A percentile compares a stretch with the other conserved stretches of the same genome.
Conservation (phyloP, 1,140 invertebrate genomes). For the Samia ricini region DNA sequence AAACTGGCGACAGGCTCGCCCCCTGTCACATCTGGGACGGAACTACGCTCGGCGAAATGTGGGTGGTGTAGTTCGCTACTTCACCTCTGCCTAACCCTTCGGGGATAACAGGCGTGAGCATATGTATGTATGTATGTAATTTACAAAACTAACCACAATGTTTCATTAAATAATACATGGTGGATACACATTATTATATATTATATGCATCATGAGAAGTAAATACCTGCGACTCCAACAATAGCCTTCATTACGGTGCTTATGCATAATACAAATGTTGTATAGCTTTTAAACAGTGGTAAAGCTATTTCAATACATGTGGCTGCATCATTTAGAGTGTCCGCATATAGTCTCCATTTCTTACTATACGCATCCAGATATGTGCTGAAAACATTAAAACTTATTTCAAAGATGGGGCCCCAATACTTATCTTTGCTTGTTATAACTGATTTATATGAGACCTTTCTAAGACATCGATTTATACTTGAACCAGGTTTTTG, state of each 20-base stretch:
- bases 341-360: constrained; percentile 96
- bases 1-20: too few relatives aligned
- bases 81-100: too few relatives aligned
- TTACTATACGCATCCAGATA: constrained; percentile 92
- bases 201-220: not conserved
- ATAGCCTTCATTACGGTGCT: constrained; percentile 85
- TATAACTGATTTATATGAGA: too few relatives aligned
- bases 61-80: too few relatives aligned
- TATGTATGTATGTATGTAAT: not conserved
- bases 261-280: constrained; percentile 82
- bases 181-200: not conserved
- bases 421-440: too few relatives aligned
- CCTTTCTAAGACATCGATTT: too few relatives aligned
- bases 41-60: too few relatives aligned
- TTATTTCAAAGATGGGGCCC: not conserved
- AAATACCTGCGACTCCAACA: constrained; percentile 90
- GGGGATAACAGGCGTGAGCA: too few relatives aligned
- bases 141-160: not conserved
- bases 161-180: not conserved
- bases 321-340: constrained; percentile 94
- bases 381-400: constrained; percentile 75
- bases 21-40: too few relatives aligned
- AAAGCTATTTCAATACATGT: constrained; percentile 89
- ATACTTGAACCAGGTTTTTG: too few relatives aligned
- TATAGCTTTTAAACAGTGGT: constrained; percentile 80